phyloP scores from a whole-genome alignment of 2,113 vertebrate species.

The Gallinago paraguaiae region DNA sequence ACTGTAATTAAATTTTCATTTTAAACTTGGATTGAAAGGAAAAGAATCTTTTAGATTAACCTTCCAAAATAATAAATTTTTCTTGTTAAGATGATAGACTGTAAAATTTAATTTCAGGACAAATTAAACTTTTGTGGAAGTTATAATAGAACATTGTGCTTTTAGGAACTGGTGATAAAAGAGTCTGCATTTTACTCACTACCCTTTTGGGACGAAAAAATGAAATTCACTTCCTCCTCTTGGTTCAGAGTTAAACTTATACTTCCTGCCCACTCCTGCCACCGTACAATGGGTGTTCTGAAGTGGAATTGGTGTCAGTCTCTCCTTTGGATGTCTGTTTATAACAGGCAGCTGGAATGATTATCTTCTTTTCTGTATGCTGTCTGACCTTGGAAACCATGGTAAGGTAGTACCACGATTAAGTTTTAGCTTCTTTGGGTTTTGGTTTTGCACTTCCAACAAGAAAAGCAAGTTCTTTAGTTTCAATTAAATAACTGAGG shows the following conservation, averaged over 20 bases:
- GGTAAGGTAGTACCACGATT: background rate
- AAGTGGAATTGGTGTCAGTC: background rate
- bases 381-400: background rate
- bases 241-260: background rate
- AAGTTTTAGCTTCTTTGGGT: background rate
- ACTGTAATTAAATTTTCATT: constrained; percentile 38
- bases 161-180: background rate
- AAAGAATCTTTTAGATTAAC: background rate
- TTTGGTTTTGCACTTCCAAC: background rate
- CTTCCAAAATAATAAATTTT: constrained; percentile 20
- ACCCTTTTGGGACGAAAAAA: background rate
- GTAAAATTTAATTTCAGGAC: constrained; percentile 50
- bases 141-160: background rate
- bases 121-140: constrained; percentile 39
- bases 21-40: background rate
- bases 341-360: background rate
- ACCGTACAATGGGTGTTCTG: background rate
- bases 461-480: background rate
- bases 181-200: background rate
- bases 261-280: background rate
- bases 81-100: background rate
- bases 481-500: background rate
- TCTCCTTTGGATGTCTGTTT: background rate
- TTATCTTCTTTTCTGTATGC: background rate
- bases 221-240: background rate